phyloP scores from a whole-genome alignment of 1,140 invertebrate species.

The Hyposmocoma kahamanoa region DNA sequence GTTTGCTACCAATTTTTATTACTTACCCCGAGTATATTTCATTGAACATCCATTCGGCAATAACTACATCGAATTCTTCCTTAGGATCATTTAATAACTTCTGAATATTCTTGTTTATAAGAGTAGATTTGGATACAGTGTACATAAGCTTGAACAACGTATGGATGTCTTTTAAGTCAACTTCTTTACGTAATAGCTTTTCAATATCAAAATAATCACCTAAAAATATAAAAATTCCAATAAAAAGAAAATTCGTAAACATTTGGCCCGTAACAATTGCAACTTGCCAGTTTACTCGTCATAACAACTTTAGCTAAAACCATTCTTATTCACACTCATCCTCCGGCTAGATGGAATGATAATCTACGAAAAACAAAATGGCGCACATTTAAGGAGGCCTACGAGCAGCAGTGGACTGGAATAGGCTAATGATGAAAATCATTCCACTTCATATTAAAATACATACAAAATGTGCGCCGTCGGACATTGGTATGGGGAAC shows the following conservation, averaged over 20 bases:
- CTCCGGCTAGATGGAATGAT: background rate
- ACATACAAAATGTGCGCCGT: no score
- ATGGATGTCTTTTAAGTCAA: background rate
- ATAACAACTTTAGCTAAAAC: background rate
- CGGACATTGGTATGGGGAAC: no score
- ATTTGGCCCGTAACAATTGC: no score
- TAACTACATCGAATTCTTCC: background rate
- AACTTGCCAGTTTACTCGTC: no score
- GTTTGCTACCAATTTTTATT: no score
- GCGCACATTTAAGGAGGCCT: no score
- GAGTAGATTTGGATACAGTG: background rate
- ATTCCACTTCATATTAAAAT: no score
- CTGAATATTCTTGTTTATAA: background rate
- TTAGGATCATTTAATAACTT: background rate
- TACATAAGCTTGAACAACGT: background rate
- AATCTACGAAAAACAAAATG: background rate
- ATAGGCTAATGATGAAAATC: no score
- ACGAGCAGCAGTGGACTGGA: no score
- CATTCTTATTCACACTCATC: background rate
- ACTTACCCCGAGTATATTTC: conserved; percentile 1
- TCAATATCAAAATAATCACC: background rate
- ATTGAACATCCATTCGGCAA: conserved; percentile 3
- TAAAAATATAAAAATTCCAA: background rate
- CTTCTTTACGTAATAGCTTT: background rate
- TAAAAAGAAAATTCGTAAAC: no score